phyloP scores from a whole-genome alignment of 2,797 vertebrate species.

The Lophotriccus pileatus region DNA sequence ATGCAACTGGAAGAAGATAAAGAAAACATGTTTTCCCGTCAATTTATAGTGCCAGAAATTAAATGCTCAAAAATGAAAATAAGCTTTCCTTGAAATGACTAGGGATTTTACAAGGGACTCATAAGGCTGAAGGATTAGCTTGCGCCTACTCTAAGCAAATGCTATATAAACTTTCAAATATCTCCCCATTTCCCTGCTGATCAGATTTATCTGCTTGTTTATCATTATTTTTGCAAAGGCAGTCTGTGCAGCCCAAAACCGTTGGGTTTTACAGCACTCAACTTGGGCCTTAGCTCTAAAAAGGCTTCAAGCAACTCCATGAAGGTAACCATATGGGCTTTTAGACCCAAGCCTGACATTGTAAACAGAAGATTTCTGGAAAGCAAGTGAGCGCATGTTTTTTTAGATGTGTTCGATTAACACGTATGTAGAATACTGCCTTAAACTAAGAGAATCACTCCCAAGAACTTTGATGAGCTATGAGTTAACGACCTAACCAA shows the following conservation, averaged over 20 bases:
- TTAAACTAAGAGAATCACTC: neutral
- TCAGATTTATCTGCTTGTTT: neutral
- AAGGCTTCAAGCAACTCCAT: neutral
- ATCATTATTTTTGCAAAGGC: neutral
- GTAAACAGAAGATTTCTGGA: neutral
- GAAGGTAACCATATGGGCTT: neutral
- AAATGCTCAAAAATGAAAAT: constrained; percentile 30
- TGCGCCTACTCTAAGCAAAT: neutral
- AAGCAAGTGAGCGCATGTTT: neutral
- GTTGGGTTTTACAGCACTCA: neutral
- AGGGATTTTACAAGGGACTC: neutral
- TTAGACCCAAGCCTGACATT: neutral
- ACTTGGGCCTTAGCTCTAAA: neutral
- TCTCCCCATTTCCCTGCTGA: neutral
- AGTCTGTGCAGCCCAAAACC: neutral
- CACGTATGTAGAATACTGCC: neutral
- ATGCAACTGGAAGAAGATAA: constrained; percentile 29
- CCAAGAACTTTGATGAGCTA: neutral
- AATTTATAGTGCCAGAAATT: neutral
- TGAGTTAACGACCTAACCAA: neutral
- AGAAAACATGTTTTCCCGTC: neutral
- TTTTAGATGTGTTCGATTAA: neutral
- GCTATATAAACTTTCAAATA: neutral
- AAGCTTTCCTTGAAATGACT: neutral
- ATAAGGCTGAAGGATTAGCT: neutral